Percentiles rank a stretch among this genome's conserved stretches.
Conservation (phyloP, 2,797 vertebrate genomes). For the Masticophis lateralis region DNA sequence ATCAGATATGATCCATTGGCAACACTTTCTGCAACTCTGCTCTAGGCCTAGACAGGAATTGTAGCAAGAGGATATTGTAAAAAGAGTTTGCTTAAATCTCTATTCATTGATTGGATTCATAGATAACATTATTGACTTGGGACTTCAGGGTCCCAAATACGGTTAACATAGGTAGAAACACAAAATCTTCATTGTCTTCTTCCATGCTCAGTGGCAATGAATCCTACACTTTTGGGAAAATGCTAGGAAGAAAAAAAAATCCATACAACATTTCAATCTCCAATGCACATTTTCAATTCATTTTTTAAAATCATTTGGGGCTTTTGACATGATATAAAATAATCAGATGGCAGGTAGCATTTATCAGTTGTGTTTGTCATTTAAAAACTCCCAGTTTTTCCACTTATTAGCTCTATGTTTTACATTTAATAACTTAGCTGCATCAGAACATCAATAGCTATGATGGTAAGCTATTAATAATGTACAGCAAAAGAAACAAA, state of each 20-base stretch:
- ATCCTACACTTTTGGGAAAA: neutral
- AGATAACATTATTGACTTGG: neutral
- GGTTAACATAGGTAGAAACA: neutral
- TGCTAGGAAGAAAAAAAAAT: neutral
- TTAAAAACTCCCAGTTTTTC: neutral
- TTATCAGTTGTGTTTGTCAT: neutral
- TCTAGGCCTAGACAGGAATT: neutral
- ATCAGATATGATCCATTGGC: neutral
- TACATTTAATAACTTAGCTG: neutral
- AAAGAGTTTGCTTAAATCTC: neutral
- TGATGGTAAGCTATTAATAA: slow-evolving; percentile 4
- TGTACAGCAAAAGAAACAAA: neutral
- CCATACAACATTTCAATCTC: neutral
- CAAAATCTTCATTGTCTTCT: neutral
- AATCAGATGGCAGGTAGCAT: neutral
- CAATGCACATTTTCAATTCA: neutral
- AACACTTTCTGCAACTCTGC: neutral
- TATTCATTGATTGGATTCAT: neutral
- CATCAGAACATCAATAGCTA: neutral
- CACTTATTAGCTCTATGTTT: neutral
- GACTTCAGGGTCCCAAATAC: neutral
- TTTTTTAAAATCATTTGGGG: neutral
- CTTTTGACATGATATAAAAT: neutral
- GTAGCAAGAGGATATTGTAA: neutral
- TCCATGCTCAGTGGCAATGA: neutral